These are phyloP conservation scores for Riptortus pedestris DNA, from an alignment of 1,140 invertebrate genomes.

Conservation along the genomic window DNA sequence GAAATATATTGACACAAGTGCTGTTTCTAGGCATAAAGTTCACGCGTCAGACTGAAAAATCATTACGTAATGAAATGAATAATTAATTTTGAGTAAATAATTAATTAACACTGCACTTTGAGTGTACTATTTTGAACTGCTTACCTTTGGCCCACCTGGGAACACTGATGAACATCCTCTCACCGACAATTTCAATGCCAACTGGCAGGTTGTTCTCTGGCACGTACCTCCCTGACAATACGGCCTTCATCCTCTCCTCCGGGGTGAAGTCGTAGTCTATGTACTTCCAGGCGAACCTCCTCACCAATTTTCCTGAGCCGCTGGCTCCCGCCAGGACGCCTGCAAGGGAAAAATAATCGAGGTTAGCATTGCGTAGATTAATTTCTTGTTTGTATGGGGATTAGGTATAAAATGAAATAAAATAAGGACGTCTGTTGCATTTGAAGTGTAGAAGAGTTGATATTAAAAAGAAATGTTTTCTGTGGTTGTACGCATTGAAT, in stretches of 20 bases:
- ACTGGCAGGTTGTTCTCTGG: conserved; percentile 66
- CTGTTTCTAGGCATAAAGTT: too few species aligned
- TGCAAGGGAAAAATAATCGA: conserved; percentile 15
- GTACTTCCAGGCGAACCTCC: conserved; percentile 60
- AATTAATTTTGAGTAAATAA: too few species aligned
- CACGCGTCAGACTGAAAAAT: too few species aligned
- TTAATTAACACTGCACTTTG: too few species aligned
- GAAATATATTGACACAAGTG: too few species aligned
- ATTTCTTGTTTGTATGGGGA: background rate
- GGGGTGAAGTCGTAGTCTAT: conserved; percentile 59
- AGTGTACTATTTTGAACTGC: too few species aligned
- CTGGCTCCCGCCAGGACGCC: background rate
- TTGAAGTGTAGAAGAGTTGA: too few species aligned
- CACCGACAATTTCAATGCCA: conserved; percentile 63
- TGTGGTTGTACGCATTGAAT: too few species aligned
- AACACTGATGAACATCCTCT: conserved; percentile 65
- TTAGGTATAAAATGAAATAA: too few species aligned
- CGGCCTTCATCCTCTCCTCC: conserved; percentile 46
- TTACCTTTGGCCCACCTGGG: conserved; percentile 49
- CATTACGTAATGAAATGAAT: too few species aligned
- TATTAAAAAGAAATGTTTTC: too few species aligned
- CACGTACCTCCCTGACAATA: conserved; percentile 50
- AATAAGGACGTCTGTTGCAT: too few species aligned
- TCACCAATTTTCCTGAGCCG: conserved; percentile 40
- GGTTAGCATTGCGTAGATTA: background rate